phyloP scores from a whole-genome alignment of 2,797 vertebrate genomes.

The Bovichtus variegatus region DNA sequence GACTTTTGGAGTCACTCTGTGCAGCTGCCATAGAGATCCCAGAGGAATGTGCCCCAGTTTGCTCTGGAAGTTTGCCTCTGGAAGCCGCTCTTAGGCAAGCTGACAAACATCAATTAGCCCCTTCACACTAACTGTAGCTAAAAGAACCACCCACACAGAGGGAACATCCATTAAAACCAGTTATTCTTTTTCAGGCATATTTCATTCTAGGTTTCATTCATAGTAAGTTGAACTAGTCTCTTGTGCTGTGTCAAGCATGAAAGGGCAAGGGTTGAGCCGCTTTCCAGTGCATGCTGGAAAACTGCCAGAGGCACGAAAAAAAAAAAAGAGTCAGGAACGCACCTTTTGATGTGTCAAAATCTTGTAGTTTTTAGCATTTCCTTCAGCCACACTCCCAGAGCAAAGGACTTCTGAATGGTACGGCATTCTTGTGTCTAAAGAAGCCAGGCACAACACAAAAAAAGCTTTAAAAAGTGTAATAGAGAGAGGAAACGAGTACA shows the following conservation, averaged over 20 bases:
- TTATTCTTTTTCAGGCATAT: constrained; percentile 45
- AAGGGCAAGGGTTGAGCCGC: constrained; percentile 27
- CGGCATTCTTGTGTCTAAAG: not conserved
- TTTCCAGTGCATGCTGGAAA: constrained; percentile 62
- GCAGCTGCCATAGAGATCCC: constrained; percentile 82
- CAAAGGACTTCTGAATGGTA: constrained; percentile 35
- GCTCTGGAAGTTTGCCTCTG: constrained; percentile 78
- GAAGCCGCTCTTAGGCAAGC: constrained; percentile 64
- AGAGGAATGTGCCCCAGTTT: constrained; percentile 81
- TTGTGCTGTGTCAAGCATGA: constrained; percentile 48
- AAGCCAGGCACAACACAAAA: not conserved
- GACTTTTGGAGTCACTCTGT: constrained; percentile 73
- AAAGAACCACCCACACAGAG: constrained; percentile 73
- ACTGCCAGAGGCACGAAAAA: constrained; percentile 50
- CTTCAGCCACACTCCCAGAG: constrained; percentile 32
- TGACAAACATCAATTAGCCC: constrained; percentile 80
- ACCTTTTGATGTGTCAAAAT: constrained; percentile 70
- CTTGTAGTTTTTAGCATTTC: constrained; percentile 57
- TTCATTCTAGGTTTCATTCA: constrained; percentile 51
- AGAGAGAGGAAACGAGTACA: not conserved
- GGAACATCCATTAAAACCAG: constrained; percentile 53
- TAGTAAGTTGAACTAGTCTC: constrained; percentile 27
- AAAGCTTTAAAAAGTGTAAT: not conserved
- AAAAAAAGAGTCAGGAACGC: constrained; percentile 40
- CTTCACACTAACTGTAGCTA: constrained; percentile 68